Base-by-base conservation (phyloP, 2,113 vertebrate species). In the Oncorhynchus clarkii region DNA sequence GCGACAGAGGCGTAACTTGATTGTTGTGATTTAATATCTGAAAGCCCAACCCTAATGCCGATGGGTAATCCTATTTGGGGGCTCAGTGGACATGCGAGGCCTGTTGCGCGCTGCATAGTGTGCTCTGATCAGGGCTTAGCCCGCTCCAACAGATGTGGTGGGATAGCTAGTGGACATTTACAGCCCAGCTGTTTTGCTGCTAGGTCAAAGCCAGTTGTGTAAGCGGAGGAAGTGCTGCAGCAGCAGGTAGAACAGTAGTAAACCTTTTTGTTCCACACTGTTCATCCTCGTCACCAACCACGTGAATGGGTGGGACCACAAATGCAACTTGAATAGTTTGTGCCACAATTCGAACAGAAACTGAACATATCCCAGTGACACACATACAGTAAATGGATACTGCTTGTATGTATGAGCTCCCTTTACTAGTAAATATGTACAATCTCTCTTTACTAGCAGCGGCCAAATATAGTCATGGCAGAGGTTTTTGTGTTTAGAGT, bases 1-100 rank as follows among this genome's bases (percentile, higher is more conserved):
- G n/a, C 22, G 12, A 74, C 71, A 71, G 39, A 62, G 78, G 80
- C 66, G 13, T 85, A 87, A 85, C 84, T 89, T 77, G 75, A 92
- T 89, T 88, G 82, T 88, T 84, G 86, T 87, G 88, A 89, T 88
- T 88, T 86, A 85, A 86, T 83, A 18, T 54, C 51, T 54, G 51
- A 16, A 54, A 16, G 51, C 51, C 51, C 16, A 18, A 54, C 51
- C 16, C 9, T 45, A 45, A 45, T 45, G 9, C 39, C 39, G 5
- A 18, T 18, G 51, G 51, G 51, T 18, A 54, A 54, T 54, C 51
- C 51, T 54, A 54, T 54, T 18, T 54, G 14, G 51, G 13, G 16
- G 51, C 51, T 54, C 51, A 54, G 51, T 54, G 51, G 16, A 54
- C 51, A 54, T 54, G 51, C 51, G 16, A 54, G 51, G 51, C 13